Evolutionary conservation across 2,888 invertebrate species (phyloP), one percentile per base, ranked within the genome.

Genomic region (Atethmia centrago): DNA sequence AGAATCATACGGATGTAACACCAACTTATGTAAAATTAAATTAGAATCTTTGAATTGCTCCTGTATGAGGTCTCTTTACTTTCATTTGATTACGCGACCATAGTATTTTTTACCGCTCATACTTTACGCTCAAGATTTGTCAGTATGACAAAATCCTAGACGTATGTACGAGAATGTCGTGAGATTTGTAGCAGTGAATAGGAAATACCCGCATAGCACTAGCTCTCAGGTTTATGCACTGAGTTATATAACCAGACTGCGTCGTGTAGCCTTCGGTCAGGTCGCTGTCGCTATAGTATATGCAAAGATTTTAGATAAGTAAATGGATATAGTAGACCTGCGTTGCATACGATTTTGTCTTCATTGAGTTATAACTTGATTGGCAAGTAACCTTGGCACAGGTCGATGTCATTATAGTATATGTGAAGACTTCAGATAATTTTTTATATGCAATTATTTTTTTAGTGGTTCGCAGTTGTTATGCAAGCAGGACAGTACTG

Each of bases 251-350:
- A 93, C 85, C 80, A 84, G 80, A 80, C 86, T 51, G 40, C 16
- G 45, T 56, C 83, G 85, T 69, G 71, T 88, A 94, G 92, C 94
- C 94, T 95, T 94, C 94, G 87, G 59, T 74, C 87, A 85, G 94
- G 94, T 94, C 94, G 93, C 87, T 91, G 92, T 74, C 91, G 82
- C 80, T 85, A 71, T 82, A 93, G 93, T 92, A 92, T 88, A 92
- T 80, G 87, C 79, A 64, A 80, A 77, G 86, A 70, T 71, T 66
- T 80, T 78, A 92, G 92, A 93, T 90, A 91, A 90, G 71, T 2
- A 64, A n/a, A 16, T 64, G 0, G 12, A 28, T 14, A 14, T 36
- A 51, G 14, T 66, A 45, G 62, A 65, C 19, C 19, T 47, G 40
- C 19, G 28, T 14, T 61, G 64, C 51, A 66, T 62, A 56, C 45